These are phyloP conservation scores for Drosophila emarginata DNA, from an alignment of 2,888 invertebrate species.

Conservation along the genomic window DNA sequence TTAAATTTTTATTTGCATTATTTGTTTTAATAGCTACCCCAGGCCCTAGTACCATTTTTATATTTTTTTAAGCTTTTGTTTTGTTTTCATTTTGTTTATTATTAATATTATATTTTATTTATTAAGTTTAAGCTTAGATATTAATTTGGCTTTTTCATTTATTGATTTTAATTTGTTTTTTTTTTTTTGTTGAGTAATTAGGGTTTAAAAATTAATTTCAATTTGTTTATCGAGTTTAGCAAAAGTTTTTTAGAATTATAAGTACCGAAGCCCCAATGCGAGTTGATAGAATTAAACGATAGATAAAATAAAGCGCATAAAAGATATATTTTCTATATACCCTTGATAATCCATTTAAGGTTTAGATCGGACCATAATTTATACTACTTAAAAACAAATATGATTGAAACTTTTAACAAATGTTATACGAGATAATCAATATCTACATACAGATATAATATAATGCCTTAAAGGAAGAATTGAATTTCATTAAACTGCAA, in stretches of 20 bases:
- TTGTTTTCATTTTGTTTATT: constrained; percentile 29
- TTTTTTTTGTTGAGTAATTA: constrained; percentile 33
- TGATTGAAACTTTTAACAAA: background rate
- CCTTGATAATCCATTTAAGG: background rate
- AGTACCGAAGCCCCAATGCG: constrained; percentile 38
- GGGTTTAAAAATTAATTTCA: constrained; percentile 19
- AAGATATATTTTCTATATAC: background rate
- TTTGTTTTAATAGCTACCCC: constrained; percentile 63
- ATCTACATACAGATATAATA: background rate
- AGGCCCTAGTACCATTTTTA: constrained; percentile 66
- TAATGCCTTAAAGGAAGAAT: too few species aligned
- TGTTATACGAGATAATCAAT: background rate
- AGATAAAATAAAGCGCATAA: background rate
- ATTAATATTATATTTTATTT: constrained; percentile 28
- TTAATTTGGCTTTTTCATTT: constrained; percentile 69
- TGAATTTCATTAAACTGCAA: background rate
- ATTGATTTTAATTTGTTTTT: constrained; percentile 28
- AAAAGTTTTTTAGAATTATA: constrained; percentile 19
- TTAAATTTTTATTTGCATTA: constrained; percentile 20
- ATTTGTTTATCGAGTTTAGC: constrained; percentile 7
- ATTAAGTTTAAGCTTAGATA: constrained; percentile 56
- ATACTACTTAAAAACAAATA: background rate
- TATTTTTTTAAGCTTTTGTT: constrained; percentile 17
- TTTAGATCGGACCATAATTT: background rate
- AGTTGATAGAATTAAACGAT: background rate